phyloP scores from a whole-genome alignment of 2,797 vertebrate genomes.

The Labeo calbasu region DNA sequence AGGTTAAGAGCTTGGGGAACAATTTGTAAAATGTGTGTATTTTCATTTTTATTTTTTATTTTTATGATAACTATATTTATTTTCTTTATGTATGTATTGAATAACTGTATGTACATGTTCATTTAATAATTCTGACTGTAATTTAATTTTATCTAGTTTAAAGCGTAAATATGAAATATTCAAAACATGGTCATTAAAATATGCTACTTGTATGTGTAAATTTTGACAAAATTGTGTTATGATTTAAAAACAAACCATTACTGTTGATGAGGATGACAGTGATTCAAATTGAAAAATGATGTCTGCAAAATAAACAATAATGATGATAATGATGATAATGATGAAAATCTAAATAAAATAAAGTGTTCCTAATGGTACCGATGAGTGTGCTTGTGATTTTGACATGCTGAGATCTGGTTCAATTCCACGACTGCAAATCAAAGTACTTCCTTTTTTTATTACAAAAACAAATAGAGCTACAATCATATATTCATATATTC shows the following conservation, averaged over 20 bases:
- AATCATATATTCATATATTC: constrained; percentile 32
- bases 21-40: constrained; percentile 87
- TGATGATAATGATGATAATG: constrained; percentile 66
- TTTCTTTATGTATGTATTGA: constrained; percentile 84
- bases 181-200: constrained; percentile 76
- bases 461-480: constrained; percentile 25
- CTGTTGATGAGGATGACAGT: constrained; percentile 76
- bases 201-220: constrained; percentile 81
- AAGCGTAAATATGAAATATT: constrained; percentile 75
- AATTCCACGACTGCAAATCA: not conserved
- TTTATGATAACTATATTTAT: constrained; percentile 83
- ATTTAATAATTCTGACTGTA: constrained; percentile 80
- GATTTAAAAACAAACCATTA: constrained; percentile 73
- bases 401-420: not conserved
- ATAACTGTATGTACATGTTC: constrained; percentile 82
- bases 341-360: constrained; percentile 58
- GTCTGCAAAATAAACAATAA: constrained; percentile 73
- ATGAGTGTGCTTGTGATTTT: constrained; percentile 40
- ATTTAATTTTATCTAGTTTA: constrained; percentile 80
- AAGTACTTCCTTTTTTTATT: constrained; percentile 5
- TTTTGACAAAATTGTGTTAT: constrained; percentile 79
- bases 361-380: constrained; percentile 60
- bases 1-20: constrained; percentile 75
- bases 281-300: constrained; percentile 70
- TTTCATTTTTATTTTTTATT: constrained; percentile 84